Base-by-base conservation (phyloP, 2,113 vertebrate species). In the Procavia capensis region DNA sequence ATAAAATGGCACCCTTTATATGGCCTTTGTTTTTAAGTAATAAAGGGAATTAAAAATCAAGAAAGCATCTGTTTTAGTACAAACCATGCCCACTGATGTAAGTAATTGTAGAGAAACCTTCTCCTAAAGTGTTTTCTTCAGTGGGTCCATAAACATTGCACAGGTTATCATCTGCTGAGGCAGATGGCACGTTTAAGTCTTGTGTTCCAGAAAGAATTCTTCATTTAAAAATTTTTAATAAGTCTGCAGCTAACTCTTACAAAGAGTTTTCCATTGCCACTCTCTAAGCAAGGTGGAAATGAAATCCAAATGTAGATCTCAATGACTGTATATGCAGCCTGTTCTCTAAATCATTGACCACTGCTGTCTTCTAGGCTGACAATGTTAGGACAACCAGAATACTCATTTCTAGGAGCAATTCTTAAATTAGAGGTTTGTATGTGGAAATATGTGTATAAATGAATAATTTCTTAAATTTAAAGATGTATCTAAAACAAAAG, bases 291-390 rank as follows among this genome's bases (percentile, higher is more conserved):
- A 50, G 1, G 9, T 1, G 24, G 45, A 59, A n/a, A 64, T 41
- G 31, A 47, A 88, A 75, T 36, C 41, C 24, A 20, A 54, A 27
- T 4, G 0, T 17, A 81, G 16, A 47, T 14, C 19, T 39, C 63
- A 63, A 25, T 24, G 61, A 70, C 7, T 29, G 0, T 11, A 27
- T 1, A 29, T 11, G 10, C 54, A 82, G 36, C 0, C 36, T 70
- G 16, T 5, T 1, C 6, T 79, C 17, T 54, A 50, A 45, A 57
- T 9, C 50, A 29, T 0, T 0, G 2, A 20, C 41, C 57, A 11
- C 4, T 22, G 16, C 8, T 1, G 24, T 19, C 66, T 91, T 39
- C 41, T 16, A 80, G n/a, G 2, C 14, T 63, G 36, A 68, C 7
- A n/a, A 27, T 2, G 2, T 6, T 10, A 3, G 4, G 22, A 75